Conservation (phyloP, 2,888 invertebrate species). For the Leptogaster cylindrica region DNA sequence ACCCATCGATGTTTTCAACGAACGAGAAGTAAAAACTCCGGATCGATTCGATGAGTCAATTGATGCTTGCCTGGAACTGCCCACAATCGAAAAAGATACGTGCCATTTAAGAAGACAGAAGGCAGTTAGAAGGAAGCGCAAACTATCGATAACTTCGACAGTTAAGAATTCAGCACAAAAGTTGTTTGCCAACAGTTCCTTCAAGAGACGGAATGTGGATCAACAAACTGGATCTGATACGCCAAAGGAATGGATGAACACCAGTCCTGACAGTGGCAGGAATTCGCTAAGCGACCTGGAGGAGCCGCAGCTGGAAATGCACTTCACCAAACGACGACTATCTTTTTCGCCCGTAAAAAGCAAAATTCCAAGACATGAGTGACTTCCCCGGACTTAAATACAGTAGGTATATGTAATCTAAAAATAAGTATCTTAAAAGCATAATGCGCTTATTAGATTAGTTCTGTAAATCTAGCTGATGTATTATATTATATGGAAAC, state of each 20-base stretch:
- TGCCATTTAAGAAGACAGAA: slow-evolving; percentile 56
- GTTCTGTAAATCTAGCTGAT: too few species aligned
- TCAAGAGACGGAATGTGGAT: slow-evolving; percentile 45
- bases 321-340: slow-evolving; percentile 27
- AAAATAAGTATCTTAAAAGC: slow-evolving; percentile 35
- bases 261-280: slow-evolving; percentile 59
- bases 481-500: too few species aligned
- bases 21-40: slow-evolving; percentile 35
- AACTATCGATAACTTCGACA: slow-evolving; percentile 50
- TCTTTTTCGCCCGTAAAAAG: slow-evolving; percentile 32
- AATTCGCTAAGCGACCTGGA: slow-evolving; percentile 56
- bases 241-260: slow-evolving; percentile 49
- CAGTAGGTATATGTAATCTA: not conserved
- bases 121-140: slow-evolving; percentile 57
- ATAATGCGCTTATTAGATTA: slow-evolving; percentile 44
- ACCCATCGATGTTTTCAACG: slow-evolving; percentile 1
- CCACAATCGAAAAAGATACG: slow-evolving; percentile 1
- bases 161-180: slow-evolving; percentile 56
- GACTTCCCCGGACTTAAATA: too few species aligned
- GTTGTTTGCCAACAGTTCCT: slow-evolving; percentile 48
- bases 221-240: slow-evolving; percentile 47
- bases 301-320: slow-evolving; percentile 44
- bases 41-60: not conserved
- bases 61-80: not conserved
- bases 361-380: too few species aligned